phyloP scores from a whole-genome alignment of 1,140 invertebrate species.

The Penaeus chinensis region DNA sequence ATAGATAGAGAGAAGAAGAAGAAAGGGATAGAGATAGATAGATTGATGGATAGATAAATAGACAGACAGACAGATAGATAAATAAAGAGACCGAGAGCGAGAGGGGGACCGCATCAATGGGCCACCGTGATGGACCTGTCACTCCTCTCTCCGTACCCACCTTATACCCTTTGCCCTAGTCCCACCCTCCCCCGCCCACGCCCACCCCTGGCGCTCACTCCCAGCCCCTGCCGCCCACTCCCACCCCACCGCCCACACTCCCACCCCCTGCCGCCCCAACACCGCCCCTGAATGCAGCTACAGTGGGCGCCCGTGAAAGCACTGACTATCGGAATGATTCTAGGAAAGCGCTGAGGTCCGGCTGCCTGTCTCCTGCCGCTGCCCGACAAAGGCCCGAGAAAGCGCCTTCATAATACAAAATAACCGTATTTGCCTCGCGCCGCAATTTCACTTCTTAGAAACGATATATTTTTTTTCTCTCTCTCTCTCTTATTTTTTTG shows the following conservation, averaged over 20 bases:
- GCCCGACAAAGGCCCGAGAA: constrained; percentile 17
- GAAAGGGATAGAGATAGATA: too few relatives aligned
- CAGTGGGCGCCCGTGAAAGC: not conserved
- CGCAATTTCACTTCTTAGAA: constrained; percentile 34
- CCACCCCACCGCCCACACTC: not conserved
- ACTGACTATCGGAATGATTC: constrained; percentile 16
- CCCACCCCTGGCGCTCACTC: not conserved
- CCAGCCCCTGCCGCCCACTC: not conserved
- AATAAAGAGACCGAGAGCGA: too few relatives aligned
- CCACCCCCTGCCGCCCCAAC: constrained; percentile 5
- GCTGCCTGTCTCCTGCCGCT: not conserved
- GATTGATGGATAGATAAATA: too few relatives aligned
- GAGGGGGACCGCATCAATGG: constrained; percentile 8
- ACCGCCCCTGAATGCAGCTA: not conserved
- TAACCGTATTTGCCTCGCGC: constrained; percentile 35
- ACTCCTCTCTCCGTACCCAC: constrained; percentile 9
- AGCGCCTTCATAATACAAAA: constrained; percentile 33
- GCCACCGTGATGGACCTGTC: constrained; percentile 43
- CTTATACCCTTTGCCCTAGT: too few relatives aligned
- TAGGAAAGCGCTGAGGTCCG: constrained; percentile 4
- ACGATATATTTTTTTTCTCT: constrained; percentile 7
- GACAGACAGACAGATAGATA: too few relatives aligned
- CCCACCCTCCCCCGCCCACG: too few relatives aligned
- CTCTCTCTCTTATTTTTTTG: too few relatives aligned
- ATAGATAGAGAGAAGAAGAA: too few relatives aligned